A percentile compares a stretch with the other conserved stretches of the same genome.
Evolutionary conservation across 1,140 invertebrate species (phyloP).

Genomic region (Saxidomus purpurata): DNA sequence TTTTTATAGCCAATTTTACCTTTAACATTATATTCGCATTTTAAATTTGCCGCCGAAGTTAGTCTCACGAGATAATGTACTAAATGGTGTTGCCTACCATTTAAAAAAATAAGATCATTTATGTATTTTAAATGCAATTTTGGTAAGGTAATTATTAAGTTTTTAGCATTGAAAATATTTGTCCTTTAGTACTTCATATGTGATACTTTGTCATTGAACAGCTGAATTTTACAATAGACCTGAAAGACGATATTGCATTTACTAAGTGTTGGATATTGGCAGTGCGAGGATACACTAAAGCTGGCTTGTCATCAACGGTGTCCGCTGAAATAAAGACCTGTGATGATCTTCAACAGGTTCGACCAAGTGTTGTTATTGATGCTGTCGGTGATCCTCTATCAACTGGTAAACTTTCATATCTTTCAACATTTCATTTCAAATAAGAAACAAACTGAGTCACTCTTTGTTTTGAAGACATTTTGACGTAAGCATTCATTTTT

Average conservation of each 20-base stretch:
- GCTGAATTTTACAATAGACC: constrained; percentile 11
- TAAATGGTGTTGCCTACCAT: too few species aligned
- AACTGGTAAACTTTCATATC: neutral
- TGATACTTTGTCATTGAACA: neutral
- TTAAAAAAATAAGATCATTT: too few species aligned
- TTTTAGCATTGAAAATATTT: neutral
- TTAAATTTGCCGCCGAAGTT: too few species aligned
- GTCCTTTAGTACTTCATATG: neutral
- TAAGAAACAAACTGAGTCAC: too few species aligned
- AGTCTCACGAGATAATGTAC: too few species aligned
- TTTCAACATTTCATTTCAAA: too few species aligned
- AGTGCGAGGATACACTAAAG: constrained; percentile 37
- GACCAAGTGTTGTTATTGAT: constrained; percentile 36
- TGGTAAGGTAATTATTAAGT: too few species aligned
- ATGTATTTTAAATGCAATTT: too few species aligned
- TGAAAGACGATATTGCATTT: constrained; percentile 1
- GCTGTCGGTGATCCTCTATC: constrained; percentile 12
- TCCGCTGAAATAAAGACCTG: constrained; percentile 24
- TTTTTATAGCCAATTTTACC: too few species aligned
- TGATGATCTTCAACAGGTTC: constrained; percentile 1
- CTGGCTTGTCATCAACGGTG: constrained; percentile 37
- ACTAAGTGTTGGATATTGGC: constrained; percentile 51
- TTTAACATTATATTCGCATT: too few species aligned
- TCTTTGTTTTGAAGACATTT: too few species aligned
- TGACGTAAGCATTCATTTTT: too few species aligned